Conservation (phyloP, 2,797 vertebrate genomes). For the Apodemus agrarius region DNA sequence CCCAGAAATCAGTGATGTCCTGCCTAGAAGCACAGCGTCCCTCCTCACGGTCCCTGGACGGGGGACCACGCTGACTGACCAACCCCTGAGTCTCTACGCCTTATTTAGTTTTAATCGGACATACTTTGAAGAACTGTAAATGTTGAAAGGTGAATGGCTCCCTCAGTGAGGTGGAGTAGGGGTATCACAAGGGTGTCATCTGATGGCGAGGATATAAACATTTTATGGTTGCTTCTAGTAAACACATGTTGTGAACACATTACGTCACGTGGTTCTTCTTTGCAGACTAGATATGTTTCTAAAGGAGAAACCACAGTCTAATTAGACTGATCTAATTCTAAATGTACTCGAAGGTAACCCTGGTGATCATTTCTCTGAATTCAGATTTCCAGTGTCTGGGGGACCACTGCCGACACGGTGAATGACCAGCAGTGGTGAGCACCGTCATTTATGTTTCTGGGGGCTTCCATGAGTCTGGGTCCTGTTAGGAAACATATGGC, state of each 20-base stretch:
- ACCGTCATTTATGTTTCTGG: not conserved
- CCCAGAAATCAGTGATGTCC: not conserved
- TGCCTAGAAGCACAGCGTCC: not conserved
- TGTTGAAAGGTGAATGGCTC: not conserved
- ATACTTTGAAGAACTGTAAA: not conserved
- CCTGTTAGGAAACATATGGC: not conserved
- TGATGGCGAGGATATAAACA: not conserved
- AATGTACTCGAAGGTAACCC: not conserved
- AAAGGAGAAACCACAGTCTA: not conserved
- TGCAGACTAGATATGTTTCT: not conserved
- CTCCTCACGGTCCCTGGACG: not conserved
- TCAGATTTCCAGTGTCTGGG: not conserved
- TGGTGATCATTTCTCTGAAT: not conserved
- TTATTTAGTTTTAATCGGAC: not conserved
- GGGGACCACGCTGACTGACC: not conserved
- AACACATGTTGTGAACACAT: not conserved
- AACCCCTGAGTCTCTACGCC: not conserved
- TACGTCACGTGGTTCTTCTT: not conserved
- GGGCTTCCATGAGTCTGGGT: not conserved
- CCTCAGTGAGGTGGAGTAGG: not conserved
- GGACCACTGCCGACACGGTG: not conserved
- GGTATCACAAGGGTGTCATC: not conserved
- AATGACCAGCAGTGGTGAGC: not conserved
- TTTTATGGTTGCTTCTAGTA: slow-evolving; percentile 29
- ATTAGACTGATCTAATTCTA: not conserved